Evolutionary conservation across 2,888 invertebrate genomes (phyloP).

Genomic region (Diaperis boleti): DNA sequence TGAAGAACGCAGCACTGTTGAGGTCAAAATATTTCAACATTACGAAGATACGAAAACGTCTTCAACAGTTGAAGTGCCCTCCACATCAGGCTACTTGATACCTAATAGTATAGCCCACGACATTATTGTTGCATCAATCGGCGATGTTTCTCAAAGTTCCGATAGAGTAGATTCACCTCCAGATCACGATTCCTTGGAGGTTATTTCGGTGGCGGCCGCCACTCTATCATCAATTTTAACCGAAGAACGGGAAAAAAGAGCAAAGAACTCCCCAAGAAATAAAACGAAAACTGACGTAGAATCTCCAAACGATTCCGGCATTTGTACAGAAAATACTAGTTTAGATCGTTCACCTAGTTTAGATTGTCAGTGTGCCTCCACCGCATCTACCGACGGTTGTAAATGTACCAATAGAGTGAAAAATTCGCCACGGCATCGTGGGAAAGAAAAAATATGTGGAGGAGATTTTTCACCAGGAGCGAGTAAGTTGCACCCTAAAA

Average conservation of each 20-base stretch:
- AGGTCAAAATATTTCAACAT: slow-evolving; percentile 45
- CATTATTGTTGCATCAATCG: slow-evolving; percentile 67
- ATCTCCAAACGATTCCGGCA: slow-evolving; percentile 75
- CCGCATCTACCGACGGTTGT: slow-evolving; percentile 2
- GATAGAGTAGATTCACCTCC: slow-evolving; percentile 65
- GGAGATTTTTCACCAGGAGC: slow-evolving; percentile 51
- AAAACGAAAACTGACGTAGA: slow-evolving; percentile 52
- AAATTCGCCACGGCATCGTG: slow-evolving; percentile 24
- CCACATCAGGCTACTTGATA: slow-evolving; percentile 75
- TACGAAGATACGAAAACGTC: slow-evolving; percentile 44
- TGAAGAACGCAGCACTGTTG: not conserved
- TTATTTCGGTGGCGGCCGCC: slow-evolving; percentile 75
- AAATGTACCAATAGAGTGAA: slow-evolving; percentile 21
- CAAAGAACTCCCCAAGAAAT: slow-evolving; percentile 12
- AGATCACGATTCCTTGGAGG: slow-evolving; percentile 69
- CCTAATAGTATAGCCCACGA: slow-evolving; percentile 74
- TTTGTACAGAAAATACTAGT: slow-evolving; percentile 81
- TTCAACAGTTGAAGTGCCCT: slow-evolving; percentile 62
- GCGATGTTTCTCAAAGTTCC: slow-evolving; percentile 39
- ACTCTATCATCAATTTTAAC: slow-evolving; percentile 72
- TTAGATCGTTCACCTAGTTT: slow-evolving; percentile 75
- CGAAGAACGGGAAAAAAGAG: slow-evolving; percentile 61
- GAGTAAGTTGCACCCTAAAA: slow-evolving; percentile 49
- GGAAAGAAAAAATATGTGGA: slow-evolving; percentile 38
- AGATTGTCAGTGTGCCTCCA: slow-evolving; percentile 57